Evolutionary conservation across 2,888 invertebrate species (phyloP).

Genomic region (Anoplius nigerrimus): DNA sequence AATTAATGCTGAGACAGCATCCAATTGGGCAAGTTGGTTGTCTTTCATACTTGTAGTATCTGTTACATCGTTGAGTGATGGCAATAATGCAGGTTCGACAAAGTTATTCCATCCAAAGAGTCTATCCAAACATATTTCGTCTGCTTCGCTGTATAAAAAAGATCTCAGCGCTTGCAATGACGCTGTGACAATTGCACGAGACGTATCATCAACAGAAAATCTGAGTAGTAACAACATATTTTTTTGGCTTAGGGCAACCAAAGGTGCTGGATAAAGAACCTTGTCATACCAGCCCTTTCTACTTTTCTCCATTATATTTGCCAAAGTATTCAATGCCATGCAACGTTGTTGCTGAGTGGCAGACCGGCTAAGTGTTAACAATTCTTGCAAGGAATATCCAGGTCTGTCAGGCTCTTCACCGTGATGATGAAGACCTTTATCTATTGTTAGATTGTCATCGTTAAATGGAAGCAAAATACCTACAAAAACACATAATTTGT

Average conservation of each 20-base stretch:
- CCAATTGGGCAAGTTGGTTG: constrained; percentile 89
- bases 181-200: constrained; percentile 84
- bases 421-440: constrained; percentile 90
- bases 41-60: constrained; percentile 86
- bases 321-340: constrained; percentile 86
- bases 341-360: constrained; percentile 89
- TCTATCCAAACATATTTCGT: constrained; percentile 86
- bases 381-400: constrained; percentile 92
- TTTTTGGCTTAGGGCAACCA: constrained; percentile 80
- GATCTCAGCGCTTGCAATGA: constrained; percentile 85
- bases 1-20: constrained; percentile 84
- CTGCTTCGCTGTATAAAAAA: constrained; percentile 85
- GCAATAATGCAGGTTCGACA: constrained; percentile 64
- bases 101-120: constrained; percentile 78
- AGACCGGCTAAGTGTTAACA: constrained; percentile 87
- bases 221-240: constrained; percentile 87
- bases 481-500: constrained; percentile 38
- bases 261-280: constrained; percentile 83
- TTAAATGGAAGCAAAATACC: constrained; percentile 85
- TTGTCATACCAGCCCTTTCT: constrained; percentile 86
- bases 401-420: constrained; percentile 94
- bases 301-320: constrained; percentile 85
- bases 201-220: constrained; percentile 91
- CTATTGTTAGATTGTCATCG: constrained; percentile 78
- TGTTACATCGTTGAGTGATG: constrained; percentile 69